A percentile compares a stretch with the other conserved stretches of the same genome.
These are phyloP conservation scores for Clarias platycephalus DNA, from an alignment of 2,797 vertebrate species.

Conservation along the genomic window DNA sequence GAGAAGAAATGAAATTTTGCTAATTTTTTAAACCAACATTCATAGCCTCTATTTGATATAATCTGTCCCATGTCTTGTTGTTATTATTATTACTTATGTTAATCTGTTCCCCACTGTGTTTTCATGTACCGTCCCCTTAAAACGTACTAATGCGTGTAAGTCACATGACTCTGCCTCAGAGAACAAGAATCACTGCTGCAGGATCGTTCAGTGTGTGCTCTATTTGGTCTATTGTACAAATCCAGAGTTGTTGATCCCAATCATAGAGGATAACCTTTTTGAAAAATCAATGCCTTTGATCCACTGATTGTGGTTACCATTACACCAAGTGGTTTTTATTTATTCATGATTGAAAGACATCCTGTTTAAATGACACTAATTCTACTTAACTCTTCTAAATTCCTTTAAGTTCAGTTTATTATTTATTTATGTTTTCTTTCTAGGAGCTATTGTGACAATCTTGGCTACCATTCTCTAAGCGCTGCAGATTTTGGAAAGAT, in stretches of 20 bases:
- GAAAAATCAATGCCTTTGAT: neutral
- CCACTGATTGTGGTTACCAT: neutral
- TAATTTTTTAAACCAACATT: no score
- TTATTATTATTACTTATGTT: no score
- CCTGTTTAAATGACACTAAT: neutral
- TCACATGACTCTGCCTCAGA: no score
- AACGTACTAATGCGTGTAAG: no score
- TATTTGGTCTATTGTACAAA: neutral
- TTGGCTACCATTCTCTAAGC: slow-evolving; percentile 96
- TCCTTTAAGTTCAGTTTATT: neutral
- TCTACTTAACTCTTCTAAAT: neutral
- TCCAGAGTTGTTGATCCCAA: neutral
- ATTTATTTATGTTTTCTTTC: slow-evolving; percentile 57
- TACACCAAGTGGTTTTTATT: neutral
- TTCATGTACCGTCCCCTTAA: no score
- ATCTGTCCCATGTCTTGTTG: no score
- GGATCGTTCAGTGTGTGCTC: neutral
- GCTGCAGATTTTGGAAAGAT: slow-evolving; percentile 99
- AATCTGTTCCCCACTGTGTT: no score
- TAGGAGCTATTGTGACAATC: slow-evolving; percentile 99
- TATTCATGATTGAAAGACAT: neutral
- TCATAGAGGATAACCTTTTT: neutral
- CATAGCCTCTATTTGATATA: no score
- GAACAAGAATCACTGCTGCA: neutral
- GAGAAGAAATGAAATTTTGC: no score